These are phyloP conservation scores for Bradypus variegatus DNA, from an alignment of 2,797 vertebrate genomes.

Conservation along the genomic window DNA sequence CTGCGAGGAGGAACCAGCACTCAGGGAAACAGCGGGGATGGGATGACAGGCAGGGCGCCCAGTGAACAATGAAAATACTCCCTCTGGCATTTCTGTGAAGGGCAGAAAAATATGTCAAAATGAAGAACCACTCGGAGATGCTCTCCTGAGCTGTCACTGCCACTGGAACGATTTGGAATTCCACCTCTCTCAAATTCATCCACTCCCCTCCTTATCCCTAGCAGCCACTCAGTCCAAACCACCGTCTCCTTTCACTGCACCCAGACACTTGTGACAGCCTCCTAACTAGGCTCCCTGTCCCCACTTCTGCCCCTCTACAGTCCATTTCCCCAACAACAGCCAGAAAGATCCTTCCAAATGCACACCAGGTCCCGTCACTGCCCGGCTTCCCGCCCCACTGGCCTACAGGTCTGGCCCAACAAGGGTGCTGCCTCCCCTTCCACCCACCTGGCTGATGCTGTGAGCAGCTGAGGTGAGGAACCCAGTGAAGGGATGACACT, in stretches of 20 bases:
- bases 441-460: background rate
- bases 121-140: background rate
- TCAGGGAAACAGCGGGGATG: rapidly evolving
- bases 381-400: background rate
- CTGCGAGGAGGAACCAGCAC: background rate
- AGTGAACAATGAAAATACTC: background rate
- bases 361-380: background rate
- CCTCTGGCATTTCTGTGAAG: background rate
- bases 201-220: background rate
- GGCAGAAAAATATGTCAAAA: background rate
- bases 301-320: background rate
- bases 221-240: background rate
- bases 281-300: background rate
- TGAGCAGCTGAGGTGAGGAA: background rate
- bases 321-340: background rate
- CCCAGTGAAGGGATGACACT: background rate
- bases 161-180: background rate
- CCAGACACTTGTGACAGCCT: background rate
- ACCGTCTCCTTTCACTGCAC: background rate
- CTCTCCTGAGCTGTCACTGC: background rate
- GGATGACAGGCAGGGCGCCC: background rate
- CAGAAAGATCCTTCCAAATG: background rate
- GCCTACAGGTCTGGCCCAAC: background rate
- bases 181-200: background rate
- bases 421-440: background rate